Evolutionary conservation across 2,113 vertebrate species (phyloP).

Genomic region (Engystomops pustulosus): DNA sequence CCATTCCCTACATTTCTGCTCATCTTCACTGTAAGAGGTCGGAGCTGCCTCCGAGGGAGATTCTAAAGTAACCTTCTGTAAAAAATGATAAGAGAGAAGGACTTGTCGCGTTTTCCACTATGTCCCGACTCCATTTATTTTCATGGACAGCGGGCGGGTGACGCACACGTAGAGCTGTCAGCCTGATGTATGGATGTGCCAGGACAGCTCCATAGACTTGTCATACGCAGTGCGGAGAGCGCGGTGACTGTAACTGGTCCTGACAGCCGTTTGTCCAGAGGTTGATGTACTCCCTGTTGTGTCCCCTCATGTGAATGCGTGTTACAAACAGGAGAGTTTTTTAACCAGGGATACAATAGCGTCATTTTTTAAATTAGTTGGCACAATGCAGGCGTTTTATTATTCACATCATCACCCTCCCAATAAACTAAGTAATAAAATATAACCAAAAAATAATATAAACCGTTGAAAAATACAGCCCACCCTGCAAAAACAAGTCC

Average conservation of each 20-base stretch:
- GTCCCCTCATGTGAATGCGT: background rate
- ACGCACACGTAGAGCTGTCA: conserved; percentile 16
- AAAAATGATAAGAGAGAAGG: background rate
- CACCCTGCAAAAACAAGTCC: too few species aligned
- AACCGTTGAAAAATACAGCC: too few species aligned
- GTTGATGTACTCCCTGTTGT: background rate
- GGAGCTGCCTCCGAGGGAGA: background rate
- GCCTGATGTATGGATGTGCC: conserved; percentile 25
- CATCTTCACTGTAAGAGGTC: background rate
- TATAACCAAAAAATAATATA: too few species aligned
- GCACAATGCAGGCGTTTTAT: too few species aligned
- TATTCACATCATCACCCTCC: too few species aligned
- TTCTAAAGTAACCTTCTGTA: background rate
- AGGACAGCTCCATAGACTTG: background rate
- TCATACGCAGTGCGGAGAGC: background rate
- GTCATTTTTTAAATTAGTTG: too few species aligned
- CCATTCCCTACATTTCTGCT: too few species aligned
- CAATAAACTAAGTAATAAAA: too few species aligned
- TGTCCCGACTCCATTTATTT: background rate
- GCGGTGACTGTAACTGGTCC: background rate
- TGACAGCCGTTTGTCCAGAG: background rate
- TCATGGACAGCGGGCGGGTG: background rate
- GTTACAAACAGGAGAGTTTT: too few species aligned
- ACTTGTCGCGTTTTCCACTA: background rate
- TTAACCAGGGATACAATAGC: too few species aligned